Base-by-base conservation (phyloP, 2,888 invertebrate species). In the Spicauda simplicius region DNA sequence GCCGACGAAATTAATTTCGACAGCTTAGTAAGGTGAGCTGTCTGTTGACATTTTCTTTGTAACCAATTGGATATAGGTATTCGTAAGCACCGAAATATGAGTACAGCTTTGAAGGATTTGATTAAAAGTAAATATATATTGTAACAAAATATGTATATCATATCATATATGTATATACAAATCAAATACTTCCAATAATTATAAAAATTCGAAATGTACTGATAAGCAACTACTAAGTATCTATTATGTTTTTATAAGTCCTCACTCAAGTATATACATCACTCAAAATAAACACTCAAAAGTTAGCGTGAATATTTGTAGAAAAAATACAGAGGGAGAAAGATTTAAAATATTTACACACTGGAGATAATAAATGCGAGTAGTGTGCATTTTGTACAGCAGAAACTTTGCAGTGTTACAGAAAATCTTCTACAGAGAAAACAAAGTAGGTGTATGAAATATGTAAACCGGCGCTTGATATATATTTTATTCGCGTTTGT, bases 1-100 rank as follows among this genome's bases (percentile, higher is more conserved):
- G 20, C 58, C n/a, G 30, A 54, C 19, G 25, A 48, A 48, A 48
- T 54, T 54, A 14, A 20, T 54, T 54, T 54, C n/a, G 25, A 54
- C 54, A 20, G 30, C 54, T 12, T 2, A 54, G 18, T 30, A 19
- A 54, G n/a, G 19, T 54, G 30, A 54, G 30, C 12, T 54, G 30
- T 54, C 30, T 54, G 54, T 54, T 14, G 2, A 25, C 25, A 14
- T 20, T 30, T n/a, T 30, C 33, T 30, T 41, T 41, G 41, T 41
- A 41, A 2, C 41, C 0, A 41, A 11, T 14, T 33, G 33, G 25
- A 25, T 4, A 25, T 5, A 25, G 5, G 2, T 4, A 4, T 25
- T 25, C 8, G 33, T 6, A 33, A 8, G 8, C 8, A 33, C 33
- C 7, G 7, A 33, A 33, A 33, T 33, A 33, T 33, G 33, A 33